Base-by-base conservation (phyloP, 2,888 invertebrate genomes). In the Philopedon plagiatum region DNA sequence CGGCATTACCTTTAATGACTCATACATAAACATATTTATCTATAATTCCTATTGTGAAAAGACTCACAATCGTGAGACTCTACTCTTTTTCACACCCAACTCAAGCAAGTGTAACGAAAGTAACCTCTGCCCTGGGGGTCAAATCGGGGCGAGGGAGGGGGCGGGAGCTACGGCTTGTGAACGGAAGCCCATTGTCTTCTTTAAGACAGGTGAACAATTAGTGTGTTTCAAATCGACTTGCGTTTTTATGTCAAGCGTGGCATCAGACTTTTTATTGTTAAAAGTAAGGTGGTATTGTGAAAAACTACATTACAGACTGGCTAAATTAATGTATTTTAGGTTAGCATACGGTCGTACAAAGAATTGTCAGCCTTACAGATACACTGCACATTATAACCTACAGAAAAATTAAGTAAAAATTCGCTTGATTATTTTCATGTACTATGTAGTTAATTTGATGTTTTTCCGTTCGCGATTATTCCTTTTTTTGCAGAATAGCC, bases 121-220 rank as follows among this genome's bases (percentile, higher is more conserved):
- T 80, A 81, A 82, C 82, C 82, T 82, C 79, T 82, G 82, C 76
- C 79, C 82, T 61, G 41, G 56, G 72, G 72, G 71, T 76, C 73
- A 69, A 58, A 62, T 63, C 62, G 66, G 69, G 56, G n/a, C n/a
- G n/a, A n/a, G n/a, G n/a, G n/a, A 29, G 39, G 21, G 56, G 60
- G 49, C 65, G 69, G 66, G 60, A 65, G 66, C 32, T 74, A 63
- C 72, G 74, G 79, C 81, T 80, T 82, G 82, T 80, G 82, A 82
- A 82, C 82, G 82, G 82, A 82, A 82, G 81, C 81, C 78, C 76
- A 75, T 76, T 73, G 79, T 78, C 73, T 77, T 73, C 77, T 75
- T 76, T 77, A 74, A 80, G 80, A 81, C 82, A 82, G 81, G 81
- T 81, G 81, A 82, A 80, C 79, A 79, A 79, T 80, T 81, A 66